Conservation (phyloP, 2,797 vertebrate species). For the Crax fasciolata region DNA sequence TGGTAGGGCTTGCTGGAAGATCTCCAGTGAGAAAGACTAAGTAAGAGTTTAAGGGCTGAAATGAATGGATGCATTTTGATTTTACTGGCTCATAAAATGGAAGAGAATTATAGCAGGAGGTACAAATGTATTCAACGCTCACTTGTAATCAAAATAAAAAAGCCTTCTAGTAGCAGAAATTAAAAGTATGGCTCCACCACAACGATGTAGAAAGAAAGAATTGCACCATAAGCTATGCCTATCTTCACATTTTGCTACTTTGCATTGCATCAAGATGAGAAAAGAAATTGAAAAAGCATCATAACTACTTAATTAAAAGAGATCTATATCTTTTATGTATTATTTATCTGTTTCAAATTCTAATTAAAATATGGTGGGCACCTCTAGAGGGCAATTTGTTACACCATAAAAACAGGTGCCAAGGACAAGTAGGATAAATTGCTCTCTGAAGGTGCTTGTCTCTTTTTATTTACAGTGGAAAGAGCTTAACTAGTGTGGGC, state of each 20-base stretch:
- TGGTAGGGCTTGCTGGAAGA: background rate
- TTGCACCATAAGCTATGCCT: background rate
- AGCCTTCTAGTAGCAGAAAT: background rate
- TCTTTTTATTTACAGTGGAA: background rate
- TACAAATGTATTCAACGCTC: background rate
- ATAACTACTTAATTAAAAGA: background rate
- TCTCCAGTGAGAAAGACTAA: background rate
- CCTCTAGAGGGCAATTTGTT: background rate
- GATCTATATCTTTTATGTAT: background rate
- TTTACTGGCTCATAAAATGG: background rate
- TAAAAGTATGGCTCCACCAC: background rate
- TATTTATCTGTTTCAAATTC: background rate
- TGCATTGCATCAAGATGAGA: background rate
- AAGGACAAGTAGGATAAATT: background rate
- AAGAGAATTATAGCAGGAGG: background rate
- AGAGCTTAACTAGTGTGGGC: background rate
- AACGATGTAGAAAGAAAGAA: background rate
- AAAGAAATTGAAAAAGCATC: background rate
- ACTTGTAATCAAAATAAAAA: background rate
- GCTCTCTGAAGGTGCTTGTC: background rate
- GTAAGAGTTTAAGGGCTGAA: background rate
- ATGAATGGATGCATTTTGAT: background rate
- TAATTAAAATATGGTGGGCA: constrained; percentile 12
- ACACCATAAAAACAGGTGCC: background rate
- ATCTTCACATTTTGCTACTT: background rate